A percentile compares a stretch with the other conserved stretches of the same genome.
These are phyloP conservation scores for Alectura lathami DNA, from an alignment of 2,113 vertebrate species.

Conservation along the genomic window DNA sequence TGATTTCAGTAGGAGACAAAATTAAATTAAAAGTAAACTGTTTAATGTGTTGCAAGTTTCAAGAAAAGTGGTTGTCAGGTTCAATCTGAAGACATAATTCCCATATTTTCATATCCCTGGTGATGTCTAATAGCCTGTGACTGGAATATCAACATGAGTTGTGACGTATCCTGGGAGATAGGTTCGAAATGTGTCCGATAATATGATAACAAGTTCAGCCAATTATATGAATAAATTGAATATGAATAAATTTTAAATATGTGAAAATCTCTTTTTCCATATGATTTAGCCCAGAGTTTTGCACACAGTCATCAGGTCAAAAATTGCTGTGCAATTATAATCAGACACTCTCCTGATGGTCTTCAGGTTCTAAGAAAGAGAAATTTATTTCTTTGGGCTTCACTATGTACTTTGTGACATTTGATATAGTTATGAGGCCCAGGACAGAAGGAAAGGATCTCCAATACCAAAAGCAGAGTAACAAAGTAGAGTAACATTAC, in stretches of 20 bases:
- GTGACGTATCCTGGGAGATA: not conserved
- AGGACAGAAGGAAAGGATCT: not conserved
- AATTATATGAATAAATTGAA: slow-evolving; percentile 2
- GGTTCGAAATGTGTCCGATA: not conserved
- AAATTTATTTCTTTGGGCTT: not conserved
- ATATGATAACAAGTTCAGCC: not conserved
- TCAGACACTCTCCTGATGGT: not conserved
- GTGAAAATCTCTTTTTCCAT: not conserved
- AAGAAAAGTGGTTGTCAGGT: not conserved
- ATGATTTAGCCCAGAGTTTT: not conserved
- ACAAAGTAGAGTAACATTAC: not conserved
- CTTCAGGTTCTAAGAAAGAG: not conserved
- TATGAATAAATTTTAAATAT: not conserved
- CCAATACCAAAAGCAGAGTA: not conserved
- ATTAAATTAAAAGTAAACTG: not conserved
- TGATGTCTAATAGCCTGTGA: not conserved
- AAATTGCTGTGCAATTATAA: not conserved
- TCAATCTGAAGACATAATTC: not conserved
- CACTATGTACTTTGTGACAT: not conserved
- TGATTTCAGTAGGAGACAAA: not conserved
- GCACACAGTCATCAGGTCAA: not conserved
- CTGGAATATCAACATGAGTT: not conserved
- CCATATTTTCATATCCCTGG: not conserved
- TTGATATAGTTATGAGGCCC: not conserved
- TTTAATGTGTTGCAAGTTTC: not conserved